Conservation (phyloP, 2,888 invertebrate genomes). For the Microplitis deprimator region DNA sequence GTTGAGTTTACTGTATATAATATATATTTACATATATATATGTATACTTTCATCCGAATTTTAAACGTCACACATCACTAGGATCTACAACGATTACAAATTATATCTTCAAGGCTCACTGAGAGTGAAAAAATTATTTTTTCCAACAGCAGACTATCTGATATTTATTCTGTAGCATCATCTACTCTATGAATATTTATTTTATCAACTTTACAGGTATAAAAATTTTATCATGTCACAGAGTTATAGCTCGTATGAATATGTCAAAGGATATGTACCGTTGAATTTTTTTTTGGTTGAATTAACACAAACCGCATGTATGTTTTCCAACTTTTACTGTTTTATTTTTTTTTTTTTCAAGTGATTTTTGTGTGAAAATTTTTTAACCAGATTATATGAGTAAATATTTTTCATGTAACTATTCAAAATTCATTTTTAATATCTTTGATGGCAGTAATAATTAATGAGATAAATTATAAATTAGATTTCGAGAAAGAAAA, state of each 20-base stretch:
- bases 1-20: not conserved
- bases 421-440: too few relatives aligned
- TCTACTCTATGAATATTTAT: constrained; percentile 15
- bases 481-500: too few relatives aligned
- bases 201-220: constrained; percentile 7
- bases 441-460: too few relatives aligned
- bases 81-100: not conserved
- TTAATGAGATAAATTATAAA: too few relatives aligned
- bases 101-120: not conserved
- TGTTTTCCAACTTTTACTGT: not conserved
- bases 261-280: constrained; percentile 13
- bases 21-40: constrained; percentile 38
- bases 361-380: not conserved
- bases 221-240: not conserved
- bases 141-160: not conserved
- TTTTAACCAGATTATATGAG: too few relatives aligned
- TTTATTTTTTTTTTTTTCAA: not conserved
- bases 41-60: not conserved
- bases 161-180: not conserved
- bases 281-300: not conserved
- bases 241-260: constrained; percentile 10
- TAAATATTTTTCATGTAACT: too few relatives aligned
- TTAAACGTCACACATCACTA: not conserved
- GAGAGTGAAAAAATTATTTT: not conserved
- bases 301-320: not conserved